Conservation (phyloP, 1,140 invertebrate genomes). For the Caligus rogercresseyi region DNA sequence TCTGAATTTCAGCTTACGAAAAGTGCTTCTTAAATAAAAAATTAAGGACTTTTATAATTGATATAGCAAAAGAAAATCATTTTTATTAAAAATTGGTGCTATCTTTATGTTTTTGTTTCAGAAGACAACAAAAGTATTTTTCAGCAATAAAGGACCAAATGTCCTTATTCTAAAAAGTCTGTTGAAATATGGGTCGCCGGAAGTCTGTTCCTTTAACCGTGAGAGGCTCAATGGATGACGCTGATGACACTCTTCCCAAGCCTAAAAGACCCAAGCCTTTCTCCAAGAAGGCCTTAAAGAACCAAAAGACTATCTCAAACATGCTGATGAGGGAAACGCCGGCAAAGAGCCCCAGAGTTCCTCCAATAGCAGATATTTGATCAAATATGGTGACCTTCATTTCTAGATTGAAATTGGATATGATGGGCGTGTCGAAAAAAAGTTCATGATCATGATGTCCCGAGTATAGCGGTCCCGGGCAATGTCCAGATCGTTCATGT, state of each 20-base stretch:
- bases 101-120: too few relatives aligned
- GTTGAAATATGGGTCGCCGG: not conserved
- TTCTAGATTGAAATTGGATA: not conserved
- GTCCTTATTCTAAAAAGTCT: not conserved
- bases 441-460: constrained; percentile 6
- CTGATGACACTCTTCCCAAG: not conserved
- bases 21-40: too few relatives aligned
- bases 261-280: not conserved
- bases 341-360: constrained; percentile 7
- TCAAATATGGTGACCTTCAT: constrained; percentile 13
- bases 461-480: not conserved
- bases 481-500: not conserved
- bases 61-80: too few relatives aligned
- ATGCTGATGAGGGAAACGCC: constrained; percentile 9
- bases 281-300: not conserved
- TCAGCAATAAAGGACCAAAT: too few relatives aligned
- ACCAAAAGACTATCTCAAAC: constrained; percentile 5
- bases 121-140: too few relatives aligned
- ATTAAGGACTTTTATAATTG: too few relatives aligned
- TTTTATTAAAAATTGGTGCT: too few relatives aligned
- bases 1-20: too few relatives aligned
- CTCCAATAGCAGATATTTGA: constrained; percentile 12
- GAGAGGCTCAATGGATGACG: not conserved
- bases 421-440: constrained; percentile 13
- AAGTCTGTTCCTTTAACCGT: not conserved